Base-by-base conservation (phyloP, 1,140 invertebrate genomes). In the Campoletis sonorensis region DNA sequence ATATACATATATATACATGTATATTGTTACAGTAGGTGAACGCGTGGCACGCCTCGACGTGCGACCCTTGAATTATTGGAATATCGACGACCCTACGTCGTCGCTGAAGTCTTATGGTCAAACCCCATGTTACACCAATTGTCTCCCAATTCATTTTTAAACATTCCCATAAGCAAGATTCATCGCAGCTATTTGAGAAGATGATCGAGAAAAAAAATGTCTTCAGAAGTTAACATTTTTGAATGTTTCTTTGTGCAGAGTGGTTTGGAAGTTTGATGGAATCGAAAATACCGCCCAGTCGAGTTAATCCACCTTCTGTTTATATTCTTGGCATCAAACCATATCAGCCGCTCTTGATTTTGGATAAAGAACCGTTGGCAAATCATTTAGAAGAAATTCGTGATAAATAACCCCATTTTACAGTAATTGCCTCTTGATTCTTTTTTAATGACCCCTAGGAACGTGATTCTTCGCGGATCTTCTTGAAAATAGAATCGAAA, bases 41-140 rank as follows among this genome's bases (percentile, higher is more conserved):
- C 81, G 84, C 81, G 84, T 33, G 77, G 27, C 58, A 78, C 83
- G 51, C 68, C 80, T 82, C 85, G 86, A 87, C 87, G 84, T 85
- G 82, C 81, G 80, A 77, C 73, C 82, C 75, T 85, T 92, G 90
- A 92, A 90, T 92, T 92, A 92, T 92, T 91, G 90, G 89, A 90
- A 91, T 91, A 91, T 91, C 90, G 90, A 91, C 86, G 89, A 79
- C 45, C 58, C 40, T 11, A 21, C 70, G 33, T 45, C 40, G 40
- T 45, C 40, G 76, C 37, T 77, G n/a, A n/a, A 4, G 8, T 64
- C 58, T 5, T 30, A 30, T 78, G 58, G 58, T 64, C 61, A 64
- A 64, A n/a, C 16, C 18, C 51, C 33, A 40, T 77, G 16, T 15
- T 26, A 7, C 2, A 26, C 61, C 61, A 64, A 64, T 64, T 26